A percentile compares a stretch with the other conserved stretches of the same genome.
phyloP scores from a whole-genome alignment of 2,797 vertebrate genomes.

The Sebastes matsubarae region DNA sequence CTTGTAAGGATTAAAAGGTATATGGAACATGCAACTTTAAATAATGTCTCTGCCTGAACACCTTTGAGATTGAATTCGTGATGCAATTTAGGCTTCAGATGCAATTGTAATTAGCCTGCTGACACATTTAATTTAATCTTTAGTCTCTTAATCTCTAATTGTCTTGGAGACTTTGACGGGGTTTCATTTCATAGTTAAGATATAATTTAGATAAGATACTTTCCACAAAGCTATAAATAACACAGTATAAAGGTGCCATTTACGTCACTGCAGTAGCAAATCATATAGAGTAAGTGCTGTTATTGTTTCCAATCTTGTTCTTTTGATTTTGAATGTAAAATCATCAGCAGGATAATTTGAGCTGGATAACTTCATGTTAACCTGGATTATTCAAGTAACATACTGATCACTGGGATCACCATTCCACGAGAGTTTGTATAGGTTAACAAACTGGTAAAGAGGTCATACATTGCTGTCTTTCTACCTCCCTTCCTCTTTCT shows the following conservation, averaged over 20 bases:
- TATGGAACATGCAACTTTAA: not conserved
- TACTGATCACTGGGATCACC: not conserved
- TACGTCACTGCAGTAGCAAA: not conserved
- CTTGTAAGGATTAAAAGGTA: not conserved
- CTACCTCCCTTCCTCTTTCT: not conserved
- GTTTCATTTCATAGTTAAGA: constrained; percentile 24
- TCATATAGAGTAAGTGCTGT: not conserved
- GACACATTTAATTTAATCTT: constrained; percentile 30
- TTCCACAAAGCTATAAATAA: not conserved
- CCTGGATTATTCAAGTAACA: not conserved
- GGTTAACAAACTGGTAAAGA: not conserved
- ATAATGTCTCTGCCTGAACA: not conserved
- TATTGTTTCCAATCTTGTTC: not conserved
- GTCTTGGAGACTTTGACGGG: not conserved
- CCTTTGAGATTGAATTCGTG: constrained; percentile 29
- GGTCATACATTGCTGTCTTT: not conserved
- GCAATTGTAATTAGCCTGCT: constrained; percentile 30
- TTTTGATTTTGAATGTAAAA: not conserved
- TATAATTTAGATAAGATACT: constrained; percentile 36
- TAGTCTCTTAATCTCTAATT: constrained; percentile 16
- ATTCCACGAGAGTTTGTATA: not conserved
- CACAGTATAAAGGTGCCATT: not conserved
- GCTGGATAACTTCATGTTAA: not conserved
- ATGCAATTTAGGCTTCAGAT: constrained; percentile 9
- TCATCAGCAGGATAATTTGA: not conserved